Conservation (phyloP, 2,113 vertebrate species). For the Pelodiscus sinensis region DNA sequence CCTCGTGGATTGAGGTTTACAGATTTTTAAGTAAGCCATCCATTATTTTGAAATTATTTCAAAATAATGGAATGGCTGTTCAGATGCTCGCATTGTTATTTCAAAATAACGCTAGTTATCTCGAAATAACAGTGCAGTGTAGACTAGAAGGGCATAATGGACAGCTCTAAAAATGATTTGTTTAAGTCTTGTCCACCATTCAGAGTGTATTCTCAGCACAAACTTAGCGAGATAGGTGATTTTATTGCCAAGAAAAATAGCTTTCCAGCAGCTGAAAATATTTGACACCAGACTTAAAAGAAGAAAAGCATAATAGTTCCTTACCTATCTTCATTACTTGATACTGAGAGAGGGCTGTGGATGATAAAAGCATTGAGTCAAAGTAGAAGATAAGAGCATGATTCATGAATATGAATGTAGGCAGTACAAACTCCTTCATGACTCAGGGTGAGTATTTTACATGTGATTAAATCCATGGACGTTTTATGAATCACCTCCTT, state of each 20-base stretch:
- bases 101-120: too few species aligned
- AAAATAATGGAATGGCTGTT: too few species aligned
- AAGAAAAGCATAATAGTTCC: not conserved
- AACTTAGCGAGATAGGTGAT: not conserved
- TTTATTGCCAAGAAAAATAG: not conserved
- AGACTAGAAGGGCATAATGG: not conserved
- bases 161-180: not conserved
- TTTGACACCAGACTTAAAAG: not conserved
- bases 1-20: too few species aligned
- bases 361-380: slow-evolving; percentile 34
- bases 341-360: not conserved
- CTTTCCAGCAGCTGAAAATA: not conserved
- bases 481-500: slow-evolving; percentile 6
- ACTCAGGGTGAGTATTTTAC: slow-evolving; percentile 54
- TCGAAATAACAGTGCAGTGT: too few species aligned
- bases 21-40: too few species aligned
- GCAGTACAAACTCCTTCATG: slow-evolving; percentile 33
- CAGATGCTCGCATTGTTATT: too few species aligned
- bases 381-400: slow-evolving; percentile 32
- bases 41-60: too few species aligned
- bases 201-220: not conserved
- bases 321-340: slow-evolving; percentile 27
- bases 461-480: not conserved
- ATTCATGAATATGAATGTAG: slow-evolving; percentile 50
- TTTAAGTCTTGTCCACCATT: not conserved